These are phyloP conservation scores for Smittia aterrima DNA, from an alignment of 2,888 invertebrate species.

Conservation along the genomic window DNA sequence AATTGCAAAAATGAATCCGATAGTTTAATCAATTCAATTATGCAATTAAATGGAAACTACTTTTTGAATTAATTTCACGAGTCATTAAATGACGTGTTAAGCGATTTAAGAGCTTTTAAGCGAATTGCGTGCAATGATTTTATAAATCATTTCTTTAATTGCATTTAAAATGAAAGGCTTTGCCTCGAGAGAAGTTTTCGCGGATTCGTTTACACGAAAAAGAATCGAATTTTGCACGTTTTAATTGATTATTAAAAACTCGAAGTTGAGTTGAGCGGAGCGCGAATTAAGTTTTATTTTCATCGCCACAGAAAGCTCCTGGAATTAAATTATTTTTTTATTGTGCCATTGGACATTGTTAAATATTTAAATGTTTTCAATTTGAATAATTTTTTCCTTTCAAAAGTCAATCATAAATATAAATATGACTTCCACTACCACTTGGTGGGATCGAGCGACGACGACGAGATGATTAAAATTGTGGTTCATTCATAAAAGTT, in stretches of 20 bases:
- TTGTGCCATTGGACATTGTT: neutral
- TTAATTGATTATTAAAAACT: neutral
- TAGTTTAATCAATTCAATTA: slow-evolving; percentile 6
- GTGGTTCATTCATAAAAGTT: neutral
- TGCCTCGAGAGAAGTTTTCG: neutral
- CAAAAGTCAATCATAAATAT: neutral
- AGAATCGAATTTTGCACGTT: neutral
- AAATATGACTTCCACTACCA: slow-evolving; percentile 1
- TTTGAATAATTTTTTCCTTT: neutral
- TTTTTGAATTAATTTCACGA: no score
- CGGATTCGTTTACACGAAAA: neutral
- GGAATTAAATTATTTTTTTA: neutral
- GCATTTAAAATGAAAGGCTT: neutral
- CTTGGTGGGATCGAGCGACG: no score
- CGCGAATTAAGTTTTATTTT: no score
- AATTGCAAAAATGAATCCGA: neutral
- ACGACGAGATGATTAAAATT: neutral
- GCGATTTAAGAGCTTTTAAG: slow-evolving; percentile 7
- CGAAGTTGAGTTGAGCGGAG: no score
- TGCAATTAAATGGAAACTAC: neutral
- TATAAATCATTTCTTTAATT: slow-evolving; percentile 33
- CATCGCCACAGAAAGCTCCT: neutral
- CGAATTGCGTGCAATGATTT: slow-evolving; percentile 35
- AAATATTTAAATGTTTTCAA: neutral
- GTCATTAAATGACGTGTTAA: slow-evolving; percentile 15